A percentile compares a stretch with the other conserved stretches of the same genome.
Evolutionary conservation across 2,113 vertebrate genomes (phyloP).

Genomic region (Percopsis transmontana): DNA sequence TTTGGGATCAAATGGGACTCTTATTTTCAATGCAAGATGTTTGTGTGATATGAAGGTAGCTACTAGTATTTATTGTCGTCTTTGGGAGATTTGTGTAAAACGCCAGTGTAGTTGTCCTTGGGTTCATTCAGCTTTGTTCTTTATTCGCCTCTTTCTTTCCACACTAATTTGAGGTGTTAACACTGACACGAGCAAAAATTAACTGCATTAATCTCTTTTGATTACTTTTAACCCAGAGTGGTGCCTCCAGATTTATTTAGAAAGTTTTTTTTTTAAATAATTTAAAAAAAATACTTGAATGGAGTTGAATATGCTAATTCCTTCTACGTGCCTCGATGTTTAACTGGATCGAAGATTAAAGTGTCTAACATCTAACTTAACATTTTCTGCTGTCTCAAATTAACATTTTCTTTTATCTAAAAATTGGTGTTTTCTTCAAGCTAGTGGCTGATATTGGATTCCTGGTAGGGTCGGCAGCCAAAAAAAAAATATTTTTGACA

Average conservation of each 20-base stretch:
- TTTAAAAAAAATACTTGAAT: conserved; percentile 43
- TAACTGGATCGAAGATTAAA: conserved; percentile 36
- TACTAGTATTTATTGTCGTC: conserved; percentile 42
- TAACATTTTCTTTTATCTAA: conserved; percentile 55
- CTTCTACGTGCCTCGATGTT: conserved; percentile 31
- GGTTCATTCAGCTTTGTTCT: conserved; percentile 42
- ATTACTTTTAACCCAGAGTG: conserved; percentile 72
- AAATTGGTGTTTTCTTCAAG: conserved; percentile 14
- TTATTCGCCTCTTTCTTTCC: conserved; percentile 33
- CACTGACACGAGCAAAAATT: conserved; percentile 69
- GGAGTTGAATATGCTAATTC: conserved; percentile 42
- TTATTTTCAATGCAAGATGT: conserved; percentile 51
- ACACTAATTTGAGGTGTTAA: conserved; percentile 70
- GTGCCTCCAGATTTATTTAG: conserved; percentile 17
- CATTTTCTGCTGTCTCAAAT: conserved; percentile 46
- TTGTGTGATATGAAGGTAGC: conserved; percentile 44
- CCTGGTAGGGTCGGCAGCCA: conserved; percentile 21
- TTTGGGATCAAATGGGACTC: conserved; percentile 68
- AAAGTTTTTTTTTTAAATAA: conserved; percentile 20
- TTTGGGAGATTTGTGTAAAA: conserved; percentile 43
- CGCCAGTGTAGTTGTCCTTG: conserved; percentile 36
- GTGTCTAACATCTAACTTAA: conserved; percentile 53
- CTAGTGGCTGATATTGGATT: conserved; percentile 40
- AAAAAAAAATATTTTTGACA: neutral
- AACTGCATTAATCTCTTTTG: conserved; percentile 70